Conservation (phyloP, 2,797 vertebrate species). For the Cryptoblepharus egeriae region DNA sequence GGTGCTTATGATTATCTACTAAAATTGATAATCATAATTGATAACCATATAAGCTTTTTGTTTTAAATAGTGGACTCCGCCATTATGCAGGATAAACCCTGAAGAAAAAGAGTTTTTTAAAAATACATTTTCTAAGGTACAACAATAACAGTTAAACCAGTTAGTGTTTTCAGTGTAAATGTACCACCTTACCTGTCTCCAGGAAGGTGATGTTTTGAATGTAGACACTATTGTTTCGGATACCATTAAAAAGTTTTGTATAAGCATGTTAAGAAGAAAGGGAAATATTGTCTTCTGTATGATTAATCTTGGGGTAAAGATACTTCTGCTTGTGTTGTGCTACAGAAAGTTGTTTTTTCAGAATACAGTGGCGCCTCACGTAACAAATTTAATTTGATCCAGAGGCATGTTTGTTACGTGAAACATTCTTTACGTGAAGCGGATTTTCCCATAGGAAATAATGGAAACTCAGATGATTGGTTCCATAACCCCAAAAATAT, state of each 20-base stretch:
- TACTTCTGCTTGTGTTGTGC: background rate
- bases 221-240: background rate
- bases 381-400: too few relatives aligned
- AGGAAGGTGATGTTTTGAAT: constrained; percentile 17
- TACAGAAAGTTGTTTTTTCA: background rate
- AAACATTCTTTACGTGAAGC: too few relatives aligned
- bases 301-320: background rate
- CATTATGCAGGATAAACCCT: too few relatives aligned
- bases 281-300: background rate
- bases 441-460: too few relatives aligned
- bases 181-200: background rate
- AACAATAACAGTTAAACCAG: background rate
- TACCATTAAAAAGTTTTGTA: background rate
- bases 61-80: too few relatives aligned
- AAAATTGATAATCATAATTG: too few relatives aligned
- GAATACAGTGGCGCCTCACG: too few relatives aligned
- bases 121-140: background rate
- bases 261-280: background rate
- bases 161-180: constrained; percentile 24
- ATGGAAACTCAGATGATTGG: too few relatives aligned
- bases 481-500: too few relatives aligned
- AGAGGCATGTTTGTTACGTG: too few relatives aligned
- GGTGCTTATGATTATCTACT: background rate
- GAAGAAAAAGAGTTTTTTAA: too few relatives aligned
- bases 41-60: background rate